Evolutionary conservation across 1,140 invertebrate genomes (phyloP), one percentile per base, ranked within the genome.

Genomic region (Bicyclus anynana): DNA sequence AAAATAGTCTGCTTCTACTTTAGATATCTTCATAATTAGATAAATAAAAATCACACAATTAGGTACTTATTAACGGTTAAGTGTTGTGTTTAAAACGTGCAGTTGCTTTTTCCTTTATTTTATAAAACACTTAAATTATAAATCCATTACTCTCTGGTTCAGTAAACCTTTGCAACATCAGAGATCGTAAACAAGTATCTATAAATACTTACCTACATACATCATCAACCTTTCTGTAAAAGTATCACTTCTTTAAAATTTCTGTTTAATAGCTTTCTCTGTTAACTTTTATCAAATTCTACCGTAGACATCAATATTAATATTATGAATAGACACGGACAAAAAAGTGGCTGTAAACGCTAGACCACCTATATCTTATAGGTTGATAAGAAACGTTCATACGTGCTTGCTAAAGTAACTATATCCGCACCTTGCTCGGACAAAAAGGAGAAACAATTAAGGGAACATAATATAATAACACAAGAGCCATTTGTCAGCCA

Each of bases 381-480:
- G 65, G 63, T 65, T 69, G 77, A 70, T 69, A 68, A 70, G 74
- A 68, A 75, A 73, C 68, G 72, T 74, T 76, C 76, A 77, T 74
- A 72, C 61, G 68, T 67, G 68, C 70, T 64, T 52, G 33, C 69
- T 61, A 61, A 53, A 55, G 59, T 75, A 75, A 76, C 74, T 80
- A 76, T 79, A 80, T 82, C 79, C 83, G 81, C 85, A 88, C 85
- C 83, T 88, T 88, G 85, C 74, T 57, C 63, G 40, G 55, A 72
- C 72, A 88, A 88, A 88, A 88, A 88, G 77, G 84, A 67, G 81
- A 74, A 88, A 85, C 83, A 88, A 88, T 86, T 88, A 88, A 77
- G 65, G 65, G 46, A 57, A 74, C 74, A 69, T 51, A 67, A 62
- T 67, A 62, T 61, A 81, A 79, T 71, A 80, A 74, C 75, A 55